Base-by-base conservation (phyloP, 2,797 vertebrate genomes). In the Borostomias antarcticus region DNA sequence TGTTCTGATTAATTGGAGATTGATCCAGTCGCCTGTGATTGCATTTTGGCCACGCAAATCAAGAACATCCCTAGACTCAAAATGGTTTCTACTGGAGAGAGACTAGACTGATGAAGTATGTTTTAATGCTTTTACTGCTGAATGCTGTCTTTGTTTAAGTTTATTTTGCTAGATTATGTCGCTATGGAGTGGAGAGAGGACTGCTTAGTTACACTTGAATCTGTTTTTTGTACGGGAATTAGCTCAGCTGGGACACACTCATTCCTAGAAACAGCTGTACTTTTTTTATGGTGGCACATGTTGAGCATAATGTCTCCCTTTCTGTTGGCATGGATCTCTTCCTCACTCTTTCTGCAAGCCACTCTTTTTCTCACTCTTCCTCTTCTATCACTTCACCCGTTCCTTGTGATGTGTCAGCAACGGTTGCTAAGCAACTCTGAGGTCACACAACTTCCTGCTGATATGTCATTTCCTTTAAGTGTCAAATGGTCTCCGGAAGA, bases 391-490 rank as follows among this genome's bases (percentile, higher is more conserved):
- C 67, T 58, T 77, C 73, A 79, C 80, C 77, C 86, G 74, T 61
- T 78, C 73, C 61, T 69, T 33, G 65, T 70, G 56, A 74, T 85
- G 73, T 83, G 74, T 84, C 81, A 78, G 70, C 35, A 0, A 56
- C 2, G 70, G 80, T 90, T 86, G 83, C 85, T 65, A 76, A 53
- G 86, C 78, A 76, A 82, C 80, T 62, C 68, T 48, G 62, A 70
- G 52, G 67, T 76, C 76, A 51, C 65, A 29, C 61, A 64, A 76
- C 86, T 81, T 89, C 87, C 79, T 67, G 26, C 68, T 78, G 63
- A 74, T 25, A 85, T 89, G 90, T 92, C 85, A 91, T 87, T 90
- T 91, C 90, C 91, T 88, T 25, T 86, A 71, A 69, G 66, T 25
- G 33, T 86, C 80, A 58, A 82, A 66, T 74, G 60, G 72, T 79